Percentiles rank a stretch among this genome's conserved stretches.
phyloP scores from a whole-genome alignment of 1,140 invertebrate species.

The Acromyrmex charruanus region DNA sequence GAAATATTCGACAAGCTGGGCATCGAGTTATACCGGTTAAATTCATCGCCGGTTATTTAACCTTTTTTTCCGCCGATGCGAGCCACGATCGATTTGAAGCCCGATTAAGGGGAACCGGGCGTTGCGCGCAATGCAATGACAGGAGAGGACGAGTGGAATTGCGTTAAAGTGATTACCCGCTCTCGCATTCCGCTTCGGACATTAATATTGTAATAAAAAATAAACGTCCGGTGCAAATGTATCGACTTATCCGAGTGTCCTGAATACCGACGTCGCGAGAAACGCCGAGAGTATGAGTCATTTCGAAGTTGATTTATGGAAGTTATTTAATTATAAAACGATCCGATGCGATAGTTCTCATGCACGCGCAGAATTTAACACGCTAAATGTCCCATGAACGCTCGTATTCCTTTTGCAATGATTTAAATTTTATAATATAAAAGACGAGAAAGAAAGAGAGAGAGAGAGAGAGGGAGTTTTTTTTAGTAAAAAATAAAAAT shows the following conservation, averaged over 20 bases:
- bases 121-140: constrained; percentile 47
- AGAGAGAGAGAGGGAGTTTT: neutral
- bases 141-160: constrained; percentile 59
- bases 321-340: constrained; percentile 18
- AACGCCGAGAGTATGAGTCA: constrained; percentile 5
- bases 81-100: constrained; percentile 51
- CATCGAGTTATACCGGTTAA: constrained; percentile 56
- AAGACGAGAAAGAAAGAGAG: neutral
- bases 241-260: constrained; percentile 49
- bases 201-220: constrained; percentile 58
- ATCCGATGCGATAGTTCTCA: constrained; percentile 6
- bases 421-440: neutral
- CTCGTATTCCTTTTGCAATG: neutral
- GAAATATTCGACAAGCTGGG: constrained; percentile 62
- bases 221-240: constrained; percentile 39
- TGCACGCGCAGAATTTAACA: neutral
- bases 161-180: constrained; percentile 47
- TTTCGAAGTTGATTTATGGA: constrained; percentile 17
- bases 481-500: too few relatives aligned
- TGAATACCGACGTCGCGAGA: constrained; percentile 17
- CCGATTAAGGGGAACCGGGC: constrained; percentile 56
- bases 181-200: constrained; percentile 27
- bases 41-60: constrained; percentile 60
- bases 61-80: constrained; percentile 58
- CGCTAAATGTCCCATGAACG: neutral